A percentile compares a stretch with the other conserved stretches of the same genome.
Conservation (phyloP, 2,797 vertebrate genomes). For the Rhabdophis nuchalis region DNA sequence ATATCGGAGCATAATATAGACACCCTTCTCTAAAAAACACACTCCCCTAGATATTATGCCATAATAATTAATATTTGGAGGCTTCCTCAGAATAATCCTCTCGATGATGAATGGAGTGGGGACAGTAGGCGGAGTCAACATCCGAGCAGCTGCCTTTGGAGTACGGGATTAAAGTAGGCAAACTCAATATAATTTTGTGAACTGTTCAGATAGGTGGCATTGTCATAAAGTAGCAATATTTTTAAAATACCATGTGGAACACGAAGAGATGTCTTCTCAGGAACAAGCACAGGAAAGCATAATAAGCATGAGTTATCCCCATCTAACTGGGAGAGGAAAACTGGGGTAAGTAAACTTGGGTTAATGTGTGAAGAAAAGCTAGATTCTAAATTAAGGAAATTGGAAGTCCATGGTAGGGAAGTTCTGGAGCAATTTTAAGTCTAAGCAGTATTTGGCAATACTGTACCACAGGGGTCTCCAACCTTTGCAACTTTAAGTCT, state of each 20-base stretch:
- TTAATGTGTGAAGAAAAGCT: not conserved
- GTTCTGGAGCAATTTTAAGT: not conserved
- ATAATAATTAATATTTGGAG: not conserved
- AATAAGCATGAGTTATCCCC: not conserved
- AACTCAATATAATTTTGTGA: conserved; percentile 43
- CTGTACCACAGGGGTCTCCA: too few species aligned
- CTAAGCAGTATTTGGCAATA: not conserved
- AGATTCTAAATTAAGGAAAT: not conserved
- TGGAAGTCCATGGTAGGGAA: not conserved
- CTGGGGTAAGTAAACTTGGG: not conserved
- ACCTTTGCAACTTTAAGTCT: too few species aligned
- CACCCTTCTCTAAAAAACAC: not conserved
- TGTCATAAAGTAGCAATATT: not conserved
- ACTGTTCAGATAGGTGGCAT: not conserved
- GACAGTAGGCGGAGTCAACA: not conserved
- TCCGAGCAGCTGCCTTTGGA: not conserved
- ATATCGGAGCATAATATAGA: not conserved
- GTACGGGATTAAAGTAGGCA: conserved; percentile 44
- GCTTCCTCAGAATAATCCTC: not conserved
- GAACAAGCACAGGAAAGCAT: not conserved
- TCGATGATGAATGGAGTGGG: conserved; percentile 2
- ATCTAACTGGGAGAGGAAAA: not conserved
- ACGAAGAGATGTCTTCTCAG: not conserved
- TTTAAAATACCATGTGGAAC: not conserved
- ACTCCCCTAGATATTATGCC: not conserved